Conservation (phyloP, 2,113 vertebrate genomes). For the Nesospiza acunhae region DNA sequence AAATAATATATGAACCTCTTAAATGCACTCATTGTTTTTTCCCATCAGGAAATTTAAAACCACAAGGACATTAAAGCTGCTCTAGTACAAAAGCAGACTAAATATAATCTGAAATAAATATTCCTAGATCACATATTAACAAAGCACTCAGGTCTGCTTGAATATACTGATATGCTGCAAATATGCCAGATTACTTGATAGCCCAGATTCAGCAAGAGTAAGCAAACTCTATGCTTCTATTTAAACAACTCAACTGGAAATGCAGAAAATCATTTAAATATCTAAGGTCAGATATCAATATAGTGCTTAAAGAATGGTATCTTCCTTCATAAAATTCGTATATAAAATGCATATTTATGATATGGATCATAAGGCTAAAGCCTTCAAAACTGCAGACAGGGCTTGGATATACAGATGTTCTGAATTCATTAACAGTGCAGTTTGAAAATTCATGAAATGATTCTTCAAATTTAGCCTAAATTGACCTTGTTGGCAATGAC, state of each 20-base stretch:
- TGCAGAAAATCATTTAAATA: neutral
- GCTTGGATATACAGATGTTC: neutral
- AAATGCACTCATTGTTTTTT: neutral
- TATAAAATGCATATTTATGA: neutral
- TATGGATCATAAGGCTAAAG: neutral
- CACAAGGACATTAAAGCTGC: neutral
- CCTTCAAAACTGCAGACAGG: neutral
- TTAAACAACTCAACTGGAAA: neutral
- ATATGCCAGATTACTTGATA: neutral
- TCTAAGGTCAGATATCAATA: neutral
- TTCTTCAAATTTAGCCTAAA: neutral
- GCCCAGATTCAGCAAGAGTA: neutral
- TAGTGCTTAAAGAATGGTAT: neutral
- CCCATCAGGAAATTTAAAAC: neutral
- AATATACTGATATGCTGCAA: neutral
- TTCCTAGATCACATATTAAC: neutral
- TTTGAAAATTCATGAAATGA: neutral
- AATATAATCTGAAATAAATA: slow-evolving; percentile 3
- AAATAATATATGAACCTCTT: neutral
- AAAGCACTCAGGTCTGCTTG: neutral
- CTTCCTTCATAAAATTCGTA: neutral
- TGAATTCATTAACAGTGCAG: neutral
- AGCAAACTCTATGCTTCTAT: neutral
- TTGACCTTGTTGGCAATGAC: neutral
- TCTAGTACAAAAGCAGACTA: neutral